Evolutionary conservation across 2,797 vertebrate genomes (phyloP), one percentile per base, ranked within the genome.

Genomic region (Gymnothorax reevesii): DNA sequence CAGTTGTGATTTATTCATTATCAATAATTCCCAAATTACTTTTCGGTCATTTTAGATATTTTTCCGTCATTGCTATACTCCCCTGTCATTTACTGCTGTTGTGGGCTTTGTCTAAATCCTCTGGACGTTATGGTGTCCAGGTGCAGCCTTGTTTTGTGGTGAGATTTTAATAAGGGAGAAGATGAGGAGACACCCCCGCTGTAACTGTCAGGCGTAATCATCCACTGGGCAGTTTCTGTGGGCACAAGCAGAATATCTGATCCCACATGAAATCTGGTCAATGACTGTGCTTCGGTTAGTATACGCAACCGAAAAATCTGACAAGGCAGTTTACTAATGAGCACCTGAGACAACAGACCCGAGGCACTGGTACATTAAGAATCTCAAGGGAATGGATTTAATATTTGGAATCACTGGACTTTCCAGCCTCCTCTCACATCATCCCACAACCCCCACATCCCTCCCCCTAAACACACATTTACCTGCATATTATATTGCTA

Each of bases 331-430:
- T 7, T 20, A n/a, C 17, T 54, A 80, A 79, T n/a, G 77, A 80
- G 17, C 22, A 54, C 77, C 49, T 54, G 52, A 55, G 52, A 15
- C 49, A 55, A 80, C 52, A 10, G 52, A 80, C 77, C 22, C 52
- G n/a, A 1, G 83, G 69, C 54, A 10, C 20, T 60, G 59, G 42
- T 22, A 8, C 52, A 62, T 10, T 57, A 15, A 27, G 88, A 83
- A 85, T 92, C 94, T 89, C 93, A 62, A 84, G 93, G 90, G 92
- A 92, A 93, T 92, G 92, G 82, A 87, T 33, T 91, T 12, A 85
- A 88, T 87, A 25, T 88, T 82, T 83, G 90, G 94, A 94, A 94
- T 87, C 90, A 92, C 95, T 94, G 94, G 94, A 96, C 95, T 96
- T 96, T 96, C 95, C 95, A 95, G 88, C 33, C 33, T 42, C 33